Base-by-base conservation (phyloP, 2,113 vertebrate genomes). In the Willisornis vidua region DNA sequence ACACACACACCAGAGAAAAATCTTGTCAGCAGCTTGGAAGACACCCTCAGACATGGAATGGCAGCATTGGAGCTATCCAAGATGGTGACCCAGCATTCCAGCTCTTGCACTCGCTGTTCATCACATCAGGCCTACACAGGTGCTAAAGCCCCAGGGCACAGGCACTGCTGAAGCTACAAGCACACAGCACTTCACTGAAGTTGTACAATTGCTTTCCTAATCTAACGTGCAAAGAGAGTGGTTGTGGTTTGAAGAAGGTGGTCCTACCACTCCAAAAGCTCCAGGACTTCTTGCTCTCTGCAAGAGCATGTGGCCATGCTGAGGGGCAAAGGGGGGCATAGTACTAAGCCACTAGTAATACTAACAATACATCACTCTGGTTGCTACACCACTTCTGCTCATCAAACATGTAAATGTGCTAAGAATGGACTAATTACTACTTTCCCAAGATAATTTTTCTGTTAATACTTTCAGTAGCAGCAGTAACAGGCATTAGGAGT, bases 261-360 rank as follows among this genome's bases (percentile, higher is more conserved):
- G 46, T 70, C 14, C 59, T 37, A 73, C 18, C 70, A 49, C 28
- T 62, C 20, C 7, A 11, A 48, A 48, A 0, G 5, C 72, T 93
- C 33, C 29, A 65, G 46, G 49, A 22, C 45, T 71, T 74, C 55
- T 28, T 2, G 4, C 25, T 39, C 29, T 10, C 5, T 12, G 12
- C 14, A 29, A 54, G 31, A 71, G 52, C 3, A 0, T 10, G 18
- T 33, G 25, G 57, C 33, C 63, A 70, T 3, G 35, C 23, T 1
- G 10, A 63, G 11, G 29, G 35, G 13, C 45, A 89, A 24, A 49
- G 22, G 0, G 5, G 11, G 8, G 26, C 25, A 78, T 0, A 70
- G 45, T 11, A 29, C 16, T 10, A n/a, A 67, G 55, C 31, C 9
- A 4, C 33, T 58, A 39, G 43, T 16, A 68, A 73, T 17, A 33